A percentile compares a stretch with the other conserved stretches of the same genome.
These are phyloP conservation scores for Conchocele bisecta DNA, from an alignment of 2,888 invertebrate genomes.

Conservation along the genomic window DNA sequence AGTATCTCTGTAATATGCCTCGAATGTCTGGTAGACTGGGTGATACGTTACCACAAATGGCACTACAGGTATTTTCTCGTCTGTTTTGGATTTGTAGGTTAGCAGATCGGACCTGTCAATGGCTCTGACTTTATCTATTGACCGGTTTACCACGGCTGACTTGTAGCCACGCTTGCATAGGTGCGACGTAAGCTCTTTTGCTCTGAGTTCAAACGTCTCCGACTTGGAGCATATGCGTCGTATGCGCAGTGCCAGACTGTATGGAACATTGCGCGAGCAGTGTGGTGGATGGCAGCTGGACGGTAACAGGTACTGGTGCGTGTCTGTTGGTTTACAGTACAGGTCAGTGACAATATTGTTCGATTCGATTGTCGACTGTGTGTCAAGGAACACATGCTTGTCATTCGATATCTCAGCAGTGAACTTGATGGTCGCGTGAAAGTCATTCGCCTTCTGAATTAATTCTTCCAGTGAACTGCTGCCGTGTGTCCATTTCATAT, in stretches of 20 bases:
- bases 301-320: constrained; percentile 2
- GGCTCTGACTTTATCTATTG: too few relatives aligned
- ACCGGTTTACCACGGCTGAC: too few relatives aligned
- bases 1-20: too few relatives aligned
- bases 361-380: not conserved
- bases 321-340: constrained; percentile 14
- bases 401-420: constrained; percentile 8
- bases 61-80: too few relatives aligned
- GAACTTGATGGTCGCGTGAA: constrained; percentile 13
- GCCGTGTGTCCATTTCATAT: constrained; percentile 27
- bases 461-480: not conserved
- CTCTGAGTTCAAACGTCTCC: not conserved
- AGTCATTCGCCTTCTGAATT: constrained; percentile 1
- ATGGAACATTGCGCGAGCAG: not conserved
- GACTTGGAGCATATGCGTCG: constrained; percentile 4
- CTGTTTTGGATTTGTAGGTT: too few relatives aligned
- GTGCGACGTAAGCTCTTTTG: not conserved
- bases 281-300: constrained; percentile 6
- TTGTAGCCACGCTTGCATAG: constrained; percentile 1
- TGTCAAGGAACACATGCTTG: constrained; percentile 13
- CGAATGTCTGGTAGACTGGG: too few relatives aligned
- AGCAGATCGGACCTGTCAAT: too few relatives aligned
- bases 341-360: constrained; percentile 3
- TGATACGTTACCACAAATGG: too few relatives aligned
- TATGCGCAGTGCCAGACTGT: constrained; percentile 5